phyloP scores from a whole-genome alignment of 2,888 invertebrate species.

The Drosophila gaucha region DNA sequence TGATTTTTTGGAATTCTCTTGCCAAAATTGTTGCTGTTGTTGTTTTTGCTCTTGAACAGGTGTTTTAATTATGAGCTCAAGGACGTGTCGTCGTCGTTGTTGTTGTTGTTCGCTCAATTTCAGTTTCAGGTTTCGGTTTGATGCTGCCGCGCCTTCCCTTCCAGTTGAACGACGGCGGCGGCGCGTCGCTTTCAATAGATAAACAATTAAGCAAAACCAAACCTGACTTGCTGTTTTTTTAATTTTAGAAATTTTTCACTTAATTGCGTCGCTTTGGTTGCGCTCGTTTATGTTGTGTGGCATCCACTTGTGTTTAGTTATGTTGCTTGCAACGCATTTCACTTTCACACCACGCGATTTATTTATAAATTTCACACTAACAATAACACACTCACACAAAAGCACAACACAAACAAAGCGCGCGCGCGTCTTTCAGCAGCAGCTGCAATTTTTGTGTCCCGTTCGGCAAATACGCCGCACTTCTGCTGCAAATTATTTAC shows the following conservation, averaged over 20 bases:
- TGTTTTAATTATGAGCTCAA: slow-evolving; percentile 71
- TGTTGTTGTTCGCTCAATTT: slow-evolving; percentile 36
- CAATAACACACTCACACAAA: slow-evolving; percentile 28
- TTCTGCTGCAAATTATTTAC: slow-evolving; percentile 7
- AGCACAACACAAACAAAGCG: slow-evolving; percentile 50
- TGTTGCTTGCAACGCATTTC: slow-evolving; percentile 63
- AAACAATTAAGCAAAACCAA: slow-evolving; percentile 37
- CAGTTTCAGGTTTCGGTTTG: slow-evolving; percentile 40
- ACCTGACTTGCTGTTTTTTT: slow-evolving; percentile 39
- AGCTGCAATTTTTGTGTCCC: slow-evolving; percentile 68
- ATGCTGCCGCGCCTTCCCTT: slow-evolving; percentile 57
- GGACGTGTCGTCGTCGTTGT: slow-evolving; percentile 53
- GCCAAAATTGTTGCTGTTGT: slow-evolving; percentile 28
- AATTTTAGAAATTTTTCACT: slow-evolving; percentile 60
- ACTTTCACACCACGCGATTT: slow-evolving; percentile 70
- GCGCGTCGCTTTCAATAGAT: slow-evolving; percentile 49
- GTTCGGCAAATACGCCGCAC: slow-evolving; percentile 6
- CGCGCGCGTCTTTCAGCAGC: slow-evolving; percentile 57
- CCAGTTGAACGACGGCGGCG: slow-evolving; percentile 53
- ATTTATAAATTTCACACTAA: slow-evolving; percentile 62
- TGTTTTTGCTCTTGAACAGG: slow-evolving; percentile 59
- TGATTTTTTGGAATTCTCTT: slow-evolving; percentile 17
- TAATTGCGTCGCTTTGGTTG: slow-evolving; percentile 60
- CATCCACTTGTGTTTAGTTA: slow-evolving; percentile 46
- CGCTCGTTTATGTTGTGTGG: slow-evolving; percentile 35